phyloP scores from a whole-genome alignment of 2,797 vertebrate genomes.

The Lepus oiostolus region DNA sequence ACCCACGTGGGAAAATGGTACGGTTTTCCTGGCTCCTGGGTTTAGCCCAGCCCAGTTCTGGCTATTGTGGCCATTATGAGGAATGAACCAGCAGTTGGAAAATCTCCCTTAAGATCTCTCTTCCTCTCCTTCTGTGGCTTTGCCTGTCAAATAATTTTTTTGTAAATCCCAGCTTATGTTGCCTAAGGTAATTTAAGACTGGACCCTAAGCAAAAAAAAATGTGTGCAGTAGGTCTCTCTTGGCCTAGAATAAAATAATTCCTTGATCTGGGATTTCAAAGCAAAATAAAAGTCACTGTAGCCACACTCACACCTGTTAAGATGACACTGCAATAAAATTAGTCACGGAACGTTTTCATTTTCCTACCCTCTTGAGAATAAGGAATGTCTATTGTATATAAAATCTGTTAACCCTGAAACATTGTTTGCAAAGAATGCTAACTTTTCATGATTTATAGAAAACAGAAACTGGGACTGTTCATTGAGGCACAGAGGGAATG shows the following conservation, averaged over 20 bases:
- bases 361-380: not conserved
- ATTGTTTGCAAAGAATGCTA: not conserved
- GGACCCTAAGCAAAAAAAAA: not conserved
- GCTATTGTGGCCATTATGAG: no score
- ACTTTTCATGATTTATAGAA: not conserved
- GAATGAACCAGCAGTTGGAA: no score
- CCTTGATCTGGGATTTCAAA: not conserved
- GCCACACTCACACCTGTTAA: not conserved
- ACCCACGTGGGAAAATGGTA: no score
- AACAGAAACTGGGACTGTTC: not conserved
- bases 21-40: no score
- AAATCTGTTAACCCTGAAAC: not conserved
- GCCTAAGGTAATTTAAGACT: not conserved
- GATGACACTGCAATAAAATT: not conserved
- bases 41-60: no score
- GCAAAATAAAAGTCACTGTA: not conserved
- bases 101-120: no score
- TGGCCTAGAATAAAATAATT: not conserved
- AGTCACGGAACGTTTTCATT: not conserved
- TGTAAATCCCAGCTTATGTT: not conserved
- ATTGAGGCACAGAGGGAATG: not conserved
- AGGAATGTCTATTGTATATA: not conserved
- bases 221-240: not conserved
- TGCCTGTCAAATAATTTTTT: no score
- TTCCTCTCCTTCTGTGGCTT: no score